Base-by-base conservation (phyloP, 2,113 vertebrate species). In the Triplophysa dalaica region DNA sequence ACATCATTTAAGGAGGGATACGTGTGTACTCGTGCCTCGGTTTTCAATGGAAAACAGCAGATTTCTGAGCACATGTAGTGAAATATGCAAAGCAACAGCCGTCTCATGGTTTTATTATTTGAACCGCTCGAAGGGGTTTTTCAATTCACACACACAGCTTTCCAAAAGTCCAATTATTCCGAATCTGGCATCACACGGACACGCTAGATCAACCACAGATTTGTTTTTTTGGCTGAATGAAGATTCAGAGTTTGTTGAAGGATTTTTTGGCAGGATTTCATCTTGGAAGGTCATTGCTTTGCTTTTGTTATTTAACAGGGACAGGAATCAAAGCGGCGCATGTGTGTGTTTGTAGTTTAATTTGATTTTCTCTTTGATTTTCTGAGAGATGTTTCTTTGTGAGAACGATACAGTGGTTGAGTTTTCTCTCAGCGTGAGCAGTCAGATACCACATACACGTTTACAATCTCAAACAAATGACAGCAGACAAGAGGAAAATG, bases 31-130 rank as follows among this genome's bases (percentile, higher is more conserved):
- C n/a, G 58, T 12, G 41, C 56, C 52, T 21, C 56, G 13, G 58
- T 75, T 75, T 63, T 75, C 73, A 75, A 43, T 75, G 56, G 16
- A 50, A 75, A 75, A 63, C 73, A 75, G 73, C 58, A 62, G 72
- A 48, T 62, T 62, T 63, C 4, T 61, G 38, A 75, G 41, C 41
- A 62, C 58, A 63, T 26, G 72, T 38, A 75, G 73, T 75, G 58
- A 75, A 75, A 75, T 75, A 75, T 75, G 73, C 73, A 63, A 75
- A 75, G 73, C 73, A 75, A 63, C 58, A 75, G 22, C 73, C 73
- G 41, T 21, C 73, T 75, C 1, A 10, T 75, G 60, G 60, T 75
- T 75, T 75, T 26, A 75, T 62, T 75, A 75, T 75, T 26, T 63
- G 73, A 75, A 75, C 9, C 41, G 41, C 73, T 75, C 24, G 41